phyloP scores from a whole-genome alignment of 2,888 invertebrate genomes.

The Octodonta nipae region DNA sequence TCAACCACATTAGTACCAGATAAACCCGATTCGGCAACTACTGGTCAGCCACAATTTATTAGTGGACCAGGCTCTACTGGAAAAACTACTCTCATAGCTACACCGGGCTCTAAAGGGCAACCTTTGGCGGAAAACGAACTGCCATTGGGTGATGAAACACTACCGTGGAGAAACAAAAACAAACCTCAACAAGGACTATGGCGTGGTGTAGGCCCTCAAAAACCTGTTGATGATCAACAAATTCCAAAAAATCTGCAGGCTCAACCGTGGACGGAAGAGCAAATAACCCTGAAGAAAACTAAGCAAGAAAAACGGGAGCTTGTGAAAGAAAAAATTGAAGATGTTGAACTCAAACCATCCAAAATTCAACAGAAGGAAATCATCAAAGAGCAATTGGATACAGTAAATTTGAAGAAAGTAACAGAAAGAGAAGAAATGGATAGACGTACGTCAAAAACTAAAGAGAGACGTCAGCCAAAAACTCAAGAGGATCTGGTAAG shows the following conservation, averaged over 20 bases:
- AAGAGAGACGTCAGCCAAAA: conserved; percentile 19
- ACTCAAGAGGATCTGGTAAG: conserved; percentile 24
- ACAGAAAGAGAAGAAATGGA: conserved; percentile 17
- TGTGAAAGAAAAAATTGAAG: conserved; percentile 20
- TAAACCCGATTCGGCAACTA: conserved; percentile 23
- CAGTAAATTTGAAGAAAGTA: conserved; percentile 43
- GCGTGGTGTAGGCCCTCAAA: no score
- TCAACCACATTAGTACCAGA: conserved; percentile 30
- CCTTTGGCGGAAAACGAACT: conserved; percentile 35
- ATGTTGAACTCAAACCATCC: conserved; percentile 16
- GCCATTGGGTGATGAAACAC: conserved; percentile 41
- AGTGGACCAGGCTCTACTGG: conserved; percentile 31
- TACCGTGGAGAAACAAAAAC: conserved; percentile 36
- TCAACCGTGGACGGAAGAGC: conserved; percentile 53
- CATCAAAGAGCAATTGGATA: conserved; percentile 32
- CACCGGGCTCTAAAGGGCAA: conserved; percentile 26
- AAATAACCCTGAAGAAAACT: conserved; percentile 41
- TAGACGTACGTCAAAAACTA: conserved; percentile 28
- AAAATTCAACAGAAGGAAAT: conserved; percentile 25
- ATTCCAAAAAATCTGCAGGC: conserved; percentile 20
- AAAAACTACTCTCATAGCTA: conserved; percentile 22
- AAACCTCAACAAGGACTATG: no score
- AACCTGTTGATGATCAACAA: conserved; percentile 16
- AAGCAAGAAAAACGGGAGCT: conserved; percentile 32
- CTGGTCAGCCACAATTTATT: conserved; percentile 20